Evolutionary conservation across 2,797 vertebrate genomes (phyloP), one percentile per base, ranked within the genome.

Genomic region (Melanotaenia pygmaea): DNA sequence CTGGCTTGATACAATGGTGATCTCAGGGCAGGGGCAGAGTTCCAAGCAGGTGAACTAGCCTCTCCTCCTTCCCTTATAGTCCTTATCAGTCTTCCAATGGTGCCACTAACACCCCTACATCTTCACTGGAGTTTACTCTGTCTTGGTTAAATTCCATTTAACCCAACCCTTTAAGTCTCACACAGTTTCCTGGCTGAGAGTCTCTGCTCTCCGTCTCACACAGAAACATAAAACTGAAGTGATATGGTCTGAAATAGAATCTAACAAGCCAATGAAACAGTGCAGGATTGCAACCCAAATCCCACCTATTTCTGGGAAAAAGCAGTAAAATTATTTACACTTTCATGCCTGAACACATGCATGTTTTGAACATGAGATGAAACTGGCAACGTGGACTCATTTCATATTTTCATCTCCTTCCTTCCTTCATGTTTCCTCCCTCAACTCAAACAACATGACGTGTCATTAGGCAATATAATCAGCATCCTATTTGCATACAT

Each of bases 401-500:
- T 79, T 75, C 51, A 13, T 64, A 63, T 70, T 74, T 72, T 70
- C 65, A 57, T 62, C 70, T 72, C 74, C 74, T 69, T 79, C 73
- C 76, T 78, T 64, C 71, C 59, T 70, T 72, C 35, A 11, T 68
- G 64, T 32, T 53, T 60, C 65, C 67, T 77, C 63, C 60, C 68
- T 77, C 60, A 79, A 78, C 83, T 83, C 89, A 86, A 50, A 84
- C 88, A 89, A 91, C 87, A 90, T 85, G 88, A 88, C 92, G 89
- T 89, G 81, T 93, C 92, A 94, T 95, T 94, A 94, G 89, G 82
- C 88, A 77, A 88, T 81, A 90, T 93, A 95, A 95, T 95, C 93
- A 94, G 91, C 94, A 95, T 91, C 91, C 91, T 94, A 94, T 95
- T 95, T 95, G 94, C 94, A 95, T 95, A 93, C 93, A 95, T 95